Base-by-base conservation (phyloP, 2,888 invertebrate species). In the Alentia gelatinosa region DNA sequence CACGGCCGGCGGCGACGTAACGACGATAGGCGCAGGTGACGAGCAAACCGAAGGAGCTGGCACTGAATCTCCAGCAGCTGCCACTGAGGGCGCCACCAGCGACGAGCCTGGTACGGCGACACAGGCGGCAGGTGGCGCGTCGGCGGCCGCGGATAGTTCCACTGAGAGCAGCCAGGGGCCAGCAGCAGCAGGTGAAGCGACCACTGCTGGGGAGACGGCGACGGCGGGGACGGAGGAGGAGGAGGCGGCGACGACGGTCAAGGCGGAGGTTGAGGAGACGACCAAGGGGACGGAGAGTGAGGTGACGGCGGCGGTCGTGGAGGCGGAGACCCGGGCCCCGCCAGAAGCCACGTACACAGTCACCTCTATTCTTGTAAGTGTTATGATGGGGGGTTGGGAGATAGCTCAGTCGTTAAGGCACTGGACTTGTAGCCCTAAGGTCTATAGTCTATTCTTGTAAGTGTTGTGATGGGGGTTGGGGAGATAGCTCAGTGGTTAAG, bases 301-400 rank as follows among this genome's bases (percentile, higher is more conserved):
- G 47, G n/a, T n/a, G n/a, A 63, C 63, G 7, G 39, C 37, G 0
- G 37, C 79, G 5, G 37, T 19, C 1, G 79, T 39, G 1, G 79
- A 35, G 37, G 74, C 26, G 4, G 23, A 35, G 12, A 79, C 79
- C 39, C 35, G 79, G 23, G 23, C 37, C 7, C 79, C 79, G 1
- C 86, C 86, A 42, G 86, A 86, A 30, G 86, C 86, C 19, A 86
- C 86, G 0, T 86, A 86, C 47, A 86, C 1, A 0, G 86, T 86
- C 47, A 86, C 86, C 30, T n/a, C 42, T 26, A 86, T 86, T 12
- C 42, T 5, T 15, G 86, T 86, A 19, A 86, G 42, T 26, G 3
- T 39, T 35, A 35, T 39, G 35, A 26, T 35, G 26, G 5, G 12
- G 74, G n/a, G n/a, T n/a, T n/a, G n/a, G n/a, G n/a, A n/a, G n/a